Conservation (phyloP, 2,113 vertebrate genomes). For the Okapia johnstoni region DNA sequence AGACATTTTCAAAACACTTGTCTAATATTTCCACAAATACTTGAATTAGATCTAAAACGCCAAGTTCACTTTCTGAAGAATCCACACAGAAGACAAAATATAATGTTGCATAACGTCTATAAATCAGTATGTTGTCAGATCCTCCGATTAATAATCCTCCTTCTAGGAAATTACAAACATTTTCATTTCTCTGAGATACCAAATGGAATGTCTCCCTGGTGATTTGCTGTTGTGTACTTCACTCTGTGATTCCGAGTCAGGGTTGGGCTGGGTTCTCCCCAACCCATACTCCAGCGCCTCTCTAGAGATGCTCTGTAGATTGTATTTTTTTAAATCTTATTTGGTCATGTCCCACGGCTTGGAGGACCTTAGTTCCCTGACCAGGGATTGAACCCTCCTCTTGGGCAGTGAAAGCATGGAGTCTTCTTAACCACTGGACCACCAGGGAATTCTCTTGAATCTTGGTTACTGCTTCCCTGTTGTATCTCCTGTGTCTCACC, state of each 20-base stretch:
- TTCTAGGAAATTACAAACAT: background rate
- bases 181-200: background rate
- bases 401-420: background rate
- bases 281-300: rapidly evolving
- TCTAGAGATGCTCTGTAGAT: background rate
- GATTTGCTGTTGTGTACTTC: background rate
- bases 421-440: background rate
- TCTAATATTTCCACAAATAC: background rate
- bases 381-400: background rate
- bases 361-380: background rate
- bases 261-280: background rate
- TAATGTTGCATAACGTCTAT: background rate
- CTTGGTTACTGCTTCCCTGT: background rate
- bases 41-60: background rate
- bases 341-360: background rate
- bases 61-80: background rate
- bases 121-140: background rate
- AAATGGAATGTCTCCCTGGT: background rate
- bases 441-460: background rate
- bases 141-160: background rate
- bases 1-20: background rate
- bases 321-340: background rate
- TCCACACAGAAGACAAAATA: background rate
- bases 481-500: background rate
- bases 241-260: background rate